Evolutionary conservation across 2,113 vertebrate species (phyloP), one percentile per base, ranked within the genome.

Genomic region (Numenius arquata): DNA sequence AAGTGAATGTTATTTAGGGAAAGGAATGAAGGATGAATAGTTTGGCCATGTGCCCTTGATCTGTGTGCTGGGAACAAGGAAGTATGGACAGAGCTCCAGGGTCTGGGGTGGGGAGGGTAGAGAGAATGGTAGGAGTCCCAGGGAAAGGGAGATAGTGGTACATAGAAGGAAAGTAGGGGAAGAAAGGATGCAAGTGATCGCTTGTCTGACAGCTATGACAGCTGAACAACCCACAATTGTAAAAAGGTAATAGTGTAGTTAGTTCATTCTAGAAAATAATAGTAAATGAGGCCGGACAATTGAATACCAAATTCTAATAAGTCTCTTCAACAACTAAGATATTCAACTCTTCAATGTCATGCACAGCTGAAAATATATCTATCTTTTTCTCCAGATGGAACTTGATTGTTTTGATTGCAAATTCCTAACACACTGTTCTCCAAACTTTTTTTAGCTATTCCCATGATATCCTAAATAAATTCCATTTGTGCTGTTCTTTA

Each of bases 401-500:
- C 58, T 72, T 76, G 87, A 85, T 88, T 95, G 71, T 87, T 91
- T 96, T 94, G 83, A 56, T 76, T 96, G 62, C 78, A 88, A 91
- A 94, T 91, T 89, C 95, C 89, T 97, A 95, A 94, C 91, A 79
- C 77, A 38, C 77, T 82, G 85, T 88, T 87, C 77, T 89, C 70
- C 21, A 65, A 87, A 62, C 25, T 87, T 94, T 93, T 77, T 87
- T 82, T 62, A 82, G 52, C 53, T 91, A 82, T 94, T 97, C 81
- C 94, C 93, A 88, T 92, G 95, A 70, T 55, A 84, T 41, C 36
- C 34, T 65, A 61, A 96, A 48, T 89, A 91, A 96, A 95, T 94
- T 94, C 75, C 40, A 88, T 66, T 85, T 89, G 75, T 65, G 53
- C 66, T 91, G 45, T 10, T 89, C 59, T 82, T 94, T 90, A 66